Percentiles rank a stretch among this genome's conserved stretches.
phyloP scores from a whole-genome alignment of 2,888 invertebrate genomes.

The Drosophila picticornis region DNA sequence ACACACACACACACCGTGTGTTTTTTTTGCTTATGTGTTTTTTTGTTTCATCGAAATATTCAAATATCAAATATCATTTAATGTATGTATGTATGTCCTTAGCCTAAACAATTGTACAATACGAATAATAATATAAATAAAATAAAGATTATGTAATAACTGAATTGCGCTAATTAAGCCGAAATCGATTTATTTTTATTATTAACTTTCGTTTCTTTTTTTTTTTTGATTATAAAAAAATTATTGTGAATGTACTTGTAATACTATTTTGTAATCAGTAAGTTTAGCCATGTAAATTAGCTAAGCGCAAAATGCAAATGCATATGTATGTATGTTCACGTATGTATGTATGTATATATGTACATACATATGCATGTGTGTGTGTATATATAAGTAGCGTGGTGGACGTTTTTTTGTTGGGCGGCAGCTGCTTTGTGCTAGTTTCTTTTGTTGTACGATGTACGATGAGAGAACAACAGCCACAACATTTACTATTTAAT shows the following conservation, averaged over 20 bases:
- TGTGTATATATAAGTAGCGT: constrained; percentile 19
- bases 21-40: constrained; percentile 8
- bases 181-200: constrained; percentile 27
- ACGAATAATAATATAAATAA: constrained; percentile 36
- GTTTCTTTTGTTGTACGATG: constrained; percentile 8
- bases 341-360: constrained; percentile 3
- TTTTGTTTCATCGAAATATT: constrained; percentile 39
- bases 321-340: constrained; percentile 8
- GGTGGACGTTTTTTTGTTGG: constrained; percentile 26
- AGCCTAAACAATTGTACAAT: constrained; percentile 50
- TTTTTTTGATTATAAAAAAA: constrained; percentile 2
- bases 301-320: constrained; percentile 36
- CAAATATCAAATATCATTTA: constrained; percentile 23
- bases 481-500: constrained; percentile 40
- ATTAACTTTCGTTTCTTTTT: not conserved
- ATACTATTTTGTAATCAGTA: constrained; percentile 35
- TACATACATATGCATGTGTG: constrained; percentile 14
- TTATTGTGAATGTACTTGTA: constrained; percentile 25
- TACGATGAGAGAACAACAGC: constrained; percentile 15
- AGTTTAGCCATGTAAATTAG: constrained; percentile 41
- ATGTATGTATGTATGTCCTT: constrained; percentile 32
- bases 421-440: constrained; percentile 25
- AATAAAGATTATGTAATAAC: constrained; percentile 22
- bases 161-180: constrained; percentile 26
- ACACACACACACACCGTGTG: not conserved